Conservation (phyloP, 2,888 invertebrate species). For the Drosophila planitibia region DNA sequence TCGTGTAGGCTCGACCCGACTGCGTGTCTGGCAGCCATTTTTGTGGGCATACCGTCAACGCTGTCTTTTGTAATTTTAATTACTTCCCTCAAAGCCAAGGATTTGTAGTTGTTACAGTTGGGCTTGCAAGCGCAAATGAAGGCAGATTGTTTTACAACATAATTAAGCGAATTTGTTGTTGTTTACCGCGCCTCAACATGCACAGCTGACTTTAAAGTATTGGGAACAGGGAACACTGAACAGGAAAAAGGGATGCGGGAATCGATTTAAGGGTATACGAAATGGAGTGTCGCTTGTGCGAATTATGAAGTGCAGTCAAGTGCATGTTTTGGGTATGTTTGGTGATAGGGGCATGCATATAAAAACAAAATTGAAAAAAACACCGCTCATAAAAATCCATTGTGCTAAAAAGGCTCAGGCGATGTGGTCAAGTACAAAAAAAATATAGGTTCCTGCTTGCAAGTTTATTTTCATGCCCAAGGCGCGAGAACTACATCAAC, state of each 20-base stretch:
- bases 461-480: slow-evolving; percentile 73
- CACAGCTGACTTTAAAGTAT: slow-evolving; percentile 15
- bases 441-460: slow-evolving; percentile 55
- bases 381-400: slow-evolving; percentile 59
- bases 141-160: slow-evolving; percentile 79
- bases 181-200: slow-evolving; percentile 46
- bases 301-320: slow-evolving; percentile 75
- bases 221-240: background rate
- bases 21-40: slow-evolving; percentile 74
- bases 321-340: slow-evolving; percentile 64
- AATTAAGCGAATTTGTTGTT: slow-evolving; percentile 68
- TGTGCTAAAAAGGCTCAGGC: slow-evolving; percentile 34
- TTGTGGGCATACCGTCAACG: slow-evolving; percentile 68
- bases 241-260: background rate
- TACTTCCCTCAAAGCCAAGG: slow-evolving; percentile 64
- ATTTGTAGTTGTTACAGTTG: slow-evolving; percentile 30
- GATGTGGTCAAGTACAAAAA: slow-evolving; percentile 22
- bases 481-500: slow-evolving; percentile 61
- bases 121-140: slow-evolving; percentile 44
- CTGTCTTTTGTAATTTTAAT: slow-evolving; percentile 76
- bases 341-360: slow-evolving; percentile 55
- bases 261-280: background rate
- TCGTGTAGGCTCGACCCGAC: slow-evolving; percentile 72
- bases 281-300: slow-evolving; percentile 32
- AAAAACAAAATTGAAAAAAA: slow-evolving; percentile 17